phyloP scores from a whole-genome alignment of 2,888 invertebrate genomes.

The Nomada fabriciana region DNA sequence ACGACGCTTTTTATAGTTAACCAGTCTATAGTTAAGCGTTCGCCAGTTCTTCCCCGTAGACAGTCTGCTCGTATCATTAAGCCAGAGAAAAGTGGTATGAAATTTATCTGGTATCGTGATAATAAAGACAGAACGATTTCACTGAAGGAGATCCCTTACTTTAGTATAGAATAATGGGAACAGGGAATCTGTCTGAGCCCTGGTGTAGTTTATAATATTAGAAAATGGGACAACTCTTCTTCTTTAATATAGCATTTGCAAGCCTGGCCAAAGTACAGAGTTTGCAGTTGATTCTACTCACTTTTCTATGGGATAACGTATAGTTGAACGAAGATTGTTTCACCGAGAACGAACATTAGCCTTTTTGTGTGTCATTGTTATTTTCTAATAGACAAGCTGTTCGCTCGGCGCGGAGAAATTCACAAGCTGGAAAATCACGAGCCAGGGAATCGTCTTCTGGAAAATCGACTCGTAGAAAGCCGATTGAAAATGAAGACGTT shows the following conservation, averaged over 20 bases:
- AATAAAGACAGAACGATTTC: constrained; percentile 43
- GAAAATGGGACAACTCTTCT: not conserved
- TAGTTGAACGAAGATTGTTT: not conserved
- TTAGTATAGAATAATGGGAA: not conserved
- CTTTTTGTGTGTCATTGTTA: constrained; percentile 46
- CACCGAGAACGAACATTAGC: not conserved
- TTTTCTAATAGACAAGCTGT: constrained; percentile 47
- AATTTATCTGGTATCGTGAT: constrained; percentile 37
- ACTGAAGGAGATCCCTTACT: not conserved
- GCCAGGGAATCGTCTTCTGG: constrained; percentile 47
- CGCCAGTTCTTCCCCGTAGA: constrained; percentile 17
- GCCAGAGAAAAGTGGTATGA: constrained; percentile 20
- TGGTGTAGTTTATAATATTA: not conserved
- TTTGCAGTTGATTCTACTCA: not conserved
- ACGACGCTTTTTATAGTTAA: not conserved
- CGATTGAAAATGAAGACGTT: constrained; percentile 46
- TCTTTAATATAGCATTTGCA: not conserved
- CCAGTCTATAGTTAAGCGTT: constrained; percentile 20
- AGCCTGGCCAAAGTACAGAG: not conserved
- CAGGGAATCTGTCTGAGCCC: not conserved
- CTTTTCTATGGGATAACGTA: not conserved
- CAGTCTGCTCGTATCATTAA: constrained; percentile 11
- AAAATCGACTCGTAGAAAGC: constrained; percentile 63
- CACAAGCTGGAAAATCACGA: constrained; percentile 54
- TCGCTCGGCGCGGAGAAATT: constrained; percentile 60